phyloP scores from a whole-genome alignment of 2,113 vertebrate species.

The Spea bombifrons region DNA sequence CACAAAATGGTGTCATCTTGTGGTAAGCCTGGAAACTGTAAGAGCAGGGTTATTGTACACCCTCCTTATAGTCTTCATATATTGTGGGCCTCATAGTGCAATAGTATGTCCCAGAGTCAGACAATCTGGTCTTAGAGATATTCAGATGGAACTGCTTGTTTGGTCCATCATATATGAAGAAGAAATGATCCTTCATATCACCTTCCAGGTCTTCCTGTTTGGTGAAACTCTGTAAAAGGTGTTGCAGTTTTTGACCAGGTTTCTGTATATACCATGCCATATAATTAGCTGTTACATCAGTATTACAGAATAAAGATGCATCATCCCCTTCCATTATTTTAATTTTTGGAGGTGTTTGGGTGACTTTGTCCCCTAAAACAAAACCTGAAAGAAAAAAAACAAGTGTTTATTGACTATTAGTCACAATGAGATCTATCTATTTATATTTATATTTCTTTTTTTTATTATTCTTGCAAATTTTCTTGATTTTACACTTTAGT shows the following conservation, averaged over 20 bases:
- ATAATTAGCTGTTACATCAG: neutral
- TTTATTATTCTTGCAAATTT: neutral
- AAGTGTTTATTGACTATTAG: no score
- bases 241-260: neutral
- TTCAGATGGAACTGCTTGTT: neutral
- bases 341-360: neutral
- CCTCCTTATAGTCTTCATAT: neutral
- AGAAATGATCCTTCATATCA: neutral
- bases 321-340: neutral
- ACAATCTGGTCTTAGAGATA: neutral
- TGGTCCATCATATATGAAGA: neutral
- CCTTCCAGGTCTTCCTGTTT: neutral
- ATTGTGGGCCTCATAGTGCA: slow-evolving; percentile 36
- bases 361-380: neutral
- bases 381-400: neutral
- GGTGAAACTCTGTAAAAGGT: neutral
- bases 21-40: neutral
- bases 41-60: neutral
- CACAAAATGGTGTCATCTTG: neutral
- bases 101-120: neutral
- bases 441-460: no score
- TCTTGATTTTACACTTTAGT: no score
- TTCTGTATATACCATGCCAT: slow-evolving; percentile 17
- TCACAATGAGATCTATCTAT: no score
- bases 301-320: neutral